A percentile compares a stretch with the other conserved stretches of the same genome.
Evolutionary conservation across 2,888 invertebrate species (phyloP).

Genomic region (Dorcus hopei): DNA sequence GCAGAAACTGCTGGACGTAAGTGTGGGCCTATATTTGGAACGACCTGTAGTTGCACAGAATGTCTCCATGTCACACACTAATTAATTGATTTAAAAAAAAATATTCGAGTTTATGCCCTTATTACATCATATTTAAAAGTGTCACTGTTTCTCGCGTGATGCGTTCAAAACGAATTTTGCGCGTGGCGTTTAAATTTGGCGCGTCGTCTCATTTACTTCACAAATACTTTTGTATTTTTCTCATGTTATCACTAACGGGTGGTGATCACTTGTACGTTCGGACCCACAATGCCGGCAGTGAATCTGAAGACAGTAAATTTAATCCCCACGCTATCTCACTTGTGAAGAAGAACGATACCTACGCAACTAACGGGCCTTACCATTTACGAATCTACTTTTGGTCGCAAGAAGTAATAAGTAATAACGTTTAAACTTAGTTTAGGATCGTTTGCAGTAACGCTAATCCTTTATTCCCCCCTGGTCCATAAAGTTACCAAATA

Average conservation of each 20-base stretch:
- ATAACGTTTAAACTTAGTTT: no score
- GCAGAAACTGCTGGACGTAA: constrained; percentile 60
- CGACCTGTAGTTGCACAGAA: constrained; percentile 57
- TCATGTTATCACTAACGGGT: constrained; percentile 12
- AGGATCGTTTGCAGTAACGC: no score
- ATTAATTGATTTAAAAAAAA: background rate
- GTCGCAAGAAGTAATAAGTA: no score
- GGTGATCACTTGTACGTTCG: constrained; percentile 21
- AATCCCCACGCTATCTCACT: constrained; percentile 22
- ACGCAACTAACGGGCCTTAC: background rate
- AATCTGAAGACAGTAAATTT: constrained; percentile 27
- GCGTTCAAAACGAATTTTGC: no score
- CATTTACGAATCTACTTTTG: background rate
- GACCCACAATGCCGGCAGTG: constrained; percentile 19
- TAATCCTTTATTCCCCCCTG: no score
- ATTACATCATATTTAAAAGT: no score
- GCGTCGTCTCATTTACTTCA: no score
- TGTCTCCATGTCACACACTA: constrained; percentile 55
- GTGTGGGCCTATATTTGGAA: constrained; percentile 61
- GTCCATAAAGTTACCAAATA: no score
- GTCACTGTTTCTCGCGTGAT: no score
- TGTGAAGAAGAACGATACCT: constrained; percentile 5
- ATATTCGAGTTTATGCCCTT: background rate
- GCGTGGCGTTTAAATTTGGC: no score
- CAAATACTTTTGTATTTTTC: background rate